Base-by-base conservation (phyloP, 2,113 vertebrate genomes). In the Sula dactylatra region DNA sequence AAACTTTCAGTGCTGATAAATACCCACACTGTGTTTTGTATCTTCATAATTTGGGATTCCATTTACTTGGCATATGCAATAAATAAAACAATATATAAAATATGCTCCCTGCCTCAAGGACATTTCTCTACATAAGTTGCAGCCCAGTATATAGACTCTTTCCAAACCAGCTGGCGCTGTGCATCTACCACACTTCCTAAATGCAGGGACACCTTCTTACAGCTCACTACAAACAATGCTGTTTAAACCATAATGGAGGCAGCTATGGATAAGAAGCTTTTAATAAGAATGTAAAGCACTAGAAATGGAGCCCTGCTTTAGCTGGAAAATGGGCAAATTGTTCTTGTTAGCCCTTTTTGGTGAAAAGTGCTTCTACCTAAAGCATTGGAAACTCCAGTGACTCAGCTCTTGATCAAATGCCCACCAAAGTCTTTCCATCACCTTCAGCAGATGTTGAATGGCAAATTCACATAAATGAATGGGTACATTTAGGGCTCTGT, bases 31-130 rank as follows among this genome's bases (percentile, higher is more conserved):
- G 94, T 94, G 94, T 95, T 97, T 97, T 95, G 91, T 58, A 95
- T 80, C 95, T 95, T 95, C 91, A 85, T 93, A 94, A 94, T 91
- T 25, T 95, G 91, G 93, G 82, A 95, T 95, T 91, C 84, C 86
- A 82, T 86, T 95, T 94, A 70, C 82, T 95, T 89, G 93, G 82
- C 89, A 91, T 58, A 91, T 25, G 86, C 86, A 96, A 94, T 94
- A 97, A 97, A 96, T 96, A 89, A 95, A 92, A 76, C 86, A 94
- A 94, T 95, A 96, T 94, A 93, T 97, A 95, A 97, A 96, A 94
- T 89, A 91, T 71, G 81, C 67, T 89, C 49, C 74, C 78, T 86
- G 74, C 66, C 78, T 97, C 95, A 95, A 96, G 93, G 93, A 95
- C 66, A 0, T 90, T 88, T 85, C 84, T 85, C 67, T 87, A 19